Percentiles rank a stretch among this genome's conserved stretches.
These are phyloP conservation scores for Montipora capricornis DNA, from an alignment of 64 coral and sea anemone species.

Conservation along the genomic window DNA sequence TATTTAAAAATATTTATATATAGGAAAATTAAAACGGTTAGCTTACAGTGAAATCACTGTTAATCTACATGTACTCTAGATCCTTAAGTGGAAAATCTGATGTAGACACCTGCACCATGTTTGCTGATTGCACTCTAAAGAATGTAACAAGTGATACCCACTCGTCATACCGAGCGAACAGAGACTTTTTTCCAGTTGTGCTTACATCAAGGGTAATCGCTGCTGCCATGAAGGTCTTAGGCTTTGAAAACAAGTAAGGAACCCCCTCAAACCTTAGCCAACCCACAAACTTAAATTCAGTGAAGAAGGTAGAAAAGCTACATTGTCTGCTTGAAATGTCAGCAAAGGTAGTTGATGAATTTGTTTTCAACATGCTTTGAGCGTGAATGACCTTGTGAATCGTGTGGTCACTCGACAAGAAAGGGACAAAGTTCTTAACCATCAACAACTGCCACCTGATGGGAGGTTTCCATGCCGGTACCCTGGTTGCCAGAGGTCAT, in stretches of 20 bases:
- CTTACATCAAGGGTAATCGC: slow-evolving; percentile 70
- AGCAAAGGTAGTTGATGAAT: slow-evolving; percentile 59
- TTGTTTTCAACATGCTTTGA: slow-evolving; percentile 13
- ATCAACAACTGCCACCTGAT: slow-evolving; percentile 35
- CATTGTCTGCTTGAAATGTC: slow-evolving; percentile 45
- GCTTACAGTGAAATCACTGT: too few relatives aligned
- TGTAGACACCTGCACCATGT: slow-evolving; percentile 65
- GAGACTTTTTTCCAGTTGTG: slow-evolving; percentile 58
- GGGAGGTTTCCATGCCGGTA: slow-evolving; percentile 55
- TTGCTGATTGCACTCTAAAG: slow-evolving; percentile 64
- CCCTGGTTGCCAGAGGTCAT: slow-evolving; percentile 64
- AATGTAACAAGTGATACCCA: slow-evolving; percentile 60
- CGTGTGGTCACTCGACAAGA: slow-evolving; percentile 43
- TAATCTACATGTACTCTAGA: slow-evolving; percentile 53
- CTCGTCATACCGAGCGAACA: slow-evolving; percentile 61
- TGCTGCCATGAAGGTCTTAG: slow-evolving; percentile 54
- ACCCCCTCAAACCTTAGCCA: slow-evolving; percentile 34
- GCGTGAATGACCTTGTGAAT: background rate
- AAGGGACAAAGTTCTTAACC: slow-evolving; percentile 33
- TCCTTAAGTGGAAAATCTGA: slow-evolving; percentile 75
- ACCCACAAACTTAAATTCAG: slow-evolving; percentile 11
- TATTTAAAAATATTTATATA: too few relatives aligned
- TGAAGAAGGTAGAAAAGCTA: slow-evolving; percentile 68
- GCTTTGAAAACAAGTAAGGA: slow-evolving; percentile 37
- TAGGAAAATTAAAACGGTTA: too few relatives aligned